Evolutionary conservation across 2,888 invertebrate species (phyloP).

Genomic region (Nineta flava): DNA sequence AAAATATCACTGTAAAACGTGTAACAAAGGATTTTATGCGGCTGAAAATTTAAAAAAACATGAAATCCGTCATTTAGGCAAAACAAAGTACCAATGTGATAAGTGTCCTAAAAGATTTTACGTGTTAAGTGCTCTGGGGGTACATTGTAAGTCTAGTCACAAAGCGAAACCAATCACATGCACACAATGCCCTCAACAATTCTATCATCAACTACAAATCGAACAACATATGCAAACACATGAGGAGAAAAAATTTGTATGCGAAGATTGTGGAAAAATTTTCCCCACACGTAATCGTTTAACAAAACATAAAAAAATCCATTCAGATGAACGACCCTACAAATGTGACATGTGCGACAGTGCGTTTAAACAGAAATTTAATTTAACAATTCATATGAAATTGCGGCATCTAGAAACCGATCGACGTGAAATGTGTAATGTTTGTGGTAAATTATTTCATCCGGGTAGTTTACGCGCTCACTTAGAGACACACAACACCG

Average conservation of each 20-base stretch:
- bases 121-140: not conserved
- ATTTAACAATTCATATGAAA: not conserved
- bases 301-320: not conserved
- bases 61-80: not conserved
- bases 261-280: conserved; percentile 2
- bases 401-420: not conserved
- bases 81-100: not conserved
- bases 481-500: not conserved
- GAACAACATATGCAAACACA: conserved; percentile 1
- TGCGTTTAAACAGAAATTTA: not conserved
- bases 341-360: not conserved
- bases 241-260: not conserved
- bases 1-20: not conserved
- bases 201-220: not conserved
- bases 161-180: not conserved
- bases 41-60: conserved; percentile 1
- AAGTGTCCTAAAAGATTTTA: not conserved
- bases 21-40: conserved; percentile 2
- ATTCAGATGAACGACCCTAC: not conserved
- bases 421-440: conserved; percentile 1
- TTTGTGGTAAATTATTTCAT: conserved; percentile 1
- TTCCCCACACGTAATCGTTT: not conserved
- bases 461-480: not conserved
- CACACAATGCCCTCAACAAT: not conserved
- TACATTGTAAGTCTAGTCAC: not conserved